A percentile compares a stretch with the other conserved stretches of the same genome.
Conservation (phyloP, 2,888 invertebrate species). For the Aromia moschata region DNA sequence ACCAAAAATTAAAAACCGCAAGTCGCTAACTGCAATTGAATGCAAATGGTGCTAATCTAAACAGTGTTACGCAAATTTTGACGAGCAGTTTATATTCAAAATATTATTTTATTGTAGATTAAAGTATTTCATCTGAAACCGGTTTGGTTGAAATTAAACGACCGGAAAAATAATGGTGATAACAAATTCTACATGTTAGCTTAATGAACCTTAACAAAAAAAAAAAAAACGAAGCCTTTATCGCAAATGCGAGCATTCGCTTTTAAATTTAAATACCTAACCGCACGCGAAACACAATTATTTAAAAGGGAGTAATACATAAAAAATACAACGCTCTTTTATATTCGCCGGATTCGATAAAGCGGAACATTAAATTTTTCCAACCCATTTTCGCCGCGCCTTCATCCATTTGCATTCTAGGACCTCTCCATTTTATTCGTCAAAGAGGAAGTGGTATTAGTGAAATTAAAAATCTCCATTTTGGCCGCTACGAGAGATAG, state of each 20-base stretch:
- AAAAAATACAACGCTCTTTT: conserved; percentile 9
- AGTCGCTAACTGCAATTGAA: too few relatives aligned
- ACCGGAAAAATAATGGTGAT: too few relatives aligned
- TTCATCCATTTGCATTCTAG: too few relatives aligned
- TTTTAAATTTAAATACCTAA: neutral
- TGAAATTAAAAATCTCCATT: conserved; percentile 42
- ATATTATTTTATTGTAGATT: too few relatives aligned
- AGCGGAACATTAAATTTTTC: conserved; percentile 2
- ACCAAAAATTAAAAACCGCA: too few relatives aligned
- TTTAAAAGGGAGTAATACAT: conserved; percentile 6
- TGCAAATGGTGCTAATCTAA: too few relatives aligned
- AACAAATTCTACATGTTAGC: too few relatives aligned
- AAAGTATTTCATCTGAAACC: too few relatives aligned
- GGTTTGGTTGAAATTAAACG: too few relatives aligned
- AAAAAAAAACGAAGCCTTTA: neutral
- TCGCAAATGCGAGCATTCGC: neutral
- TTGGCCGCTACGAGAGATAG: conserved; percentile 35
- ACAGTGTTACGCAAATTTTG: too few relatives aligned
- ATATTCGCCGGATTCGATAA: neutral
- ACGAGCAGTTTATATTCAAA: too few relatives aligned
- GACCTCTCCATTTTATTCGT: conserved; percentile 3
- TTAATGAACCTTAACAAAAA: too few relatives aligned
- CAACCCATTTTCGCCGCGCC: neutral
- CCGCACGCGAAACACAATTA: conserved; percentile 8
- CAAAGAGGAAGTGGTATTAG: conserved; percentile 31